Evolutionary conservation across 2,797 vertebrate genomes (phyloP).

Genomic region (Heterohyrax brucei): DNA sequence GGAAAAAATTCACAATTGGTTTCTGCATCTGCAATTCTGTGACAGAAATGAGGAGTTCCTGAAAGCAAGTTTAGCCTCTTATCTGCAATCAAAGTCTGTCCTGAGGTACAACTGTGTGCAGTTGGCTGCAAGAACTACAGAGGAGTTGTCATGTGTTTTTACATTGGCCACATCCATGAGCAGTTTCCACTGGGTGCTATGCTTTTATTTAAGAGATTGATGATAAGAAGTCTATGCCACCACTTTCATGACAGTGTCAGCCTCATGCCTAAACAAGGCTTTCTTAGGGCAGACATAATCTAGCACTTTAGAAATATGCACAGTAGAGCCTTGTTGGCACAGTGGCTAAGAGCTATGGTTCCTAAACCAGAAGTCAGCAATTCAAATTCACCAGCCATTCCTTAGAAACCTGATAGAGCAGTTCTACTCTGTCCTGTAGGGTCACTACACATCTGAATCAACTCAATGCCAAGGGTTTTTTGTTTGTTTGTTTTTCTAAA

Average conservation of each 20-base stretch:
- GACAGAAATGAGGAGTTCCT: slow-evolving; percentile 50
- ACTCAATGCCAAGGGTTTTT: too few relatives aligned
- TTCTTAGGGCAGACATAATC: not conserved
- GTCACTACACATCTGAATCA: too few relatives aligned
- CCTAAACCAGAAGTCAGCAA: too few relatives aligned
- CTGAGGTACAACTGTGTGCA: not conserved
- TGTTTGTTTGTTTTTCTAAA: too few relatives aligned
- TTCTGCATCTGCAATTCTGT: slow-evolving; percentile 50
- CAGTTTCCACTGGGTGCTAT: slow-evolving; percentile 45
- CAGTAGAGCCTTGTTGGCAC: too few relatives aligned
- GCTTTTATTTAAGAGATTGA: slow-evolving; percentile 41
- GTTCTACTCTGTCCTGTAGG: too few relatives aligned
- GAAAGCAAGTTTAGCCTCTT: slow-evolving; percentile 39
- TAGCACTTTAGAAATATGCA: not conserved
- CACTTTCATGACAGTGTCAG: not conserved
- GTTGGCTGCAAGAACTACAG: slow-evolving; percentile 27
- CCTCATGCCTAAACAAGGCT: not conserved
- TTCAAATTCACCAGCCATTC: too few relatives aligned
- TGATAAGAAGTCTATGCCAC: not conserved
- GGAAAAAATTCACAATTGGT: slow-evolving; percentile 20
- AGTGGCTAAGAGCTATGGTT: too few relatives aligned
- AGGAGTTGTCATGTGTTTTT: slow-evolving; percentile 18
- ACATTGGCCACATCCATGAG: slow-evolving; percentile 11
- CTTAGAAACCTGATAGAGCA: too few relatives aligned
- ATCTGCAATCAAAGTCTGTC: slow-evolving; percentile 56